Base-by-base conservation (phyloP, 1,140 invertebrate species). In the Ips typographus region DNA sequence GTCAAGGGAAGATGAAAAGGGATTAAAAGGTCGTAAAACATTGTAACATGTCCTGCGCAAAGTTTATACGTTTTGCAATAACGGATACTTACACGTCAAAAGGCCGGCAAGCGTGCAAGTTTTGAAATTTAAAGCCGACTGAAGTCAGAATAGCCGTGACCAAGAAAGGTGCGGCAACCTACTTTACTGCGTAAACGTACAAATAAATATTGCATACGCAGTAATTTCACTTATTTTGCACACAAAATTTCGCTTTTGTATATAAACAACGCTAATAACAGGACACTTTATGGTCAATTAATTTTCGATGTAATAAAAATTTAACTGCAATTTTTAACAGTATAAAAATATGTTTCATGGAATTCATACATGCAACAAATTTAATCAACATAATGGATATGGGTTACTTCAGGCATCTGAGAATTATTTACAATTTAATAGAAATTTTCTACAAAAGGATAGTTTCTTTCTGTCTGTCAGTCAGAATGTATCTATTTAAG, bases 181-280 rank as follows among this genome's bases (percentile, higher is more conserved):
- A 67, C 65, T 67, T 67, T 67, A 37, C 4, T 3, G 59, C 51
- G 44, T 53, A 58, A 67, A 47, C 65, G 38, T 53, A 42, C 22
- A 22, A 22, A 22, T 22, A 22, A 22, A 22, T 22, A 22, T 22
- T 22, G 22, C 22, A 22, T 60, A 67, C 56, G 22, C 37, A n/a
- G 58, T 58, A 67, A 67, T 67, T 67, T 67, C 65, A 53, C 63
- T 65, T 65, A 65, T 49, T 65, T 65, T 65, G n/a, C 39, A 36
- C 63, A 44, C 63, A 42, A 65, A 63, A 56, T 65, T 65, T 53
- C 51, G 40, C 53, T 65, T 65, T 43, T 42, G 56, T 65, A 65
- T 56, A 65, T 65, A 65, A 65, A 51, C 39, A 39, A 55, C 63
- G 39, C 22, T 65, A 65, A 65, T 65, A 65, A 65, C 63, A 53